Evolutionary conservation across 2,797 vertebrate species (phyloP).

Genomic region (Malacoctenus gilli): DNA sequence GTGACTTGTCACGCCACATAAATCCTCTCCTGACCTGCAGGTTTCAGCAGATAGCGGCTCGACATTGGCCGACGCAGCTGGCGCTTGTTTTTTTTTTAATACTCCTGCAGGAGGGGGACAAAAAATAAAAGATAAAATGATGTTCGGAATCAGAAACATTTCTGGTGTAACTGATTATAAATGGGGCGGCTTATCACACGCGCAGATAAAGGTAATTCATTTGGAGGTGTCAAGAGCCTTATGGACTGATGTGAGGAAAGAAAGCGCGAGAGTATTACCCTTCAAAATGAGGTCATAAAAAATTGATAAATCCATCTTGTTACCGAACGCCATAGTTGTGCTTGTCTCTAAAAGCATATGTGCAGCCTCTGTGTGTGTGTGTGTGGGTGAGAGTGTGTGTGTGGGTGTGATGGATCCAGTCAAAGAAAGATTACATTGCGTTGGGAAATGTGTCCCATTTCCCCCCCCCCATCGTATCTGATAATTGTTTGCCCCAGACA

Average conservation of each 20-base stretch:
- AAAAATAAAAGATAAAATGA: conserved; percentile 6
- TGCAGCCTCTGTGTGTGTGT: background rate
- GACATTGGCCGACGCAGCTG: conserved; percentile 2
- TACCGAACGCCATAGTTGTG: background rate
- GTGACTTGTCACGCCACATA: conserved; percentile 45
- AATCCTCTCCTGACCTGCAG: conserved; percentile 41
- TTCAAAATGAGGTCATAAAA: conserved; percentile 54
- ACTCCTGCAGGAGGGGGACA: no score
- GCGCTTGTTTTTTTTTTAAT: conserved; percentile 4
- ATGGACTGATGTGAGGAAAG: conserved; percentile 40
- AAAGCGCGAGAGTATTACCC: conserved; percentile 42
- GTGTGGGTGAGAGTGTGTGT: background rate
- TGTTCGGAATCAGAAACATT: background rate
- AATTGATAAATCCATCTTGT: conserved; percentile 32
- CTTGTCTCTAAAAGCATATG: conserved; percentile 8
- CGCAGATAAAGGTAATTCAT: conserved; percentile 47
- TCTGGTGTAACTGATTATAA: conserved; percentile 30
- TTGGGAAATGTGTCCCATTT: conserved; percentile 50
- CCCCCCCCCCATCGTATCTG: conserved; percentile 61
- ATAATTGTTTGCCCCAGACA: conserved; percentile 64
- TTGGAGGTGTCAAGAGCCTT: conserved; percentile 30
- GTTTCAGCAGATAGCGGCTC: conserved; percentile 23
- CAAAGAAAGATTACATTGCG: conserved; percentile 37
- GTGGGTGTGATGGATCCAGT: conserved; percentile 15
- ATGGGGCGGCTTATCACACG: conserved; percentile 44